Conservation (phyloP, 2,113 vertebrate species). For the Pimephales promelas region DNA sequence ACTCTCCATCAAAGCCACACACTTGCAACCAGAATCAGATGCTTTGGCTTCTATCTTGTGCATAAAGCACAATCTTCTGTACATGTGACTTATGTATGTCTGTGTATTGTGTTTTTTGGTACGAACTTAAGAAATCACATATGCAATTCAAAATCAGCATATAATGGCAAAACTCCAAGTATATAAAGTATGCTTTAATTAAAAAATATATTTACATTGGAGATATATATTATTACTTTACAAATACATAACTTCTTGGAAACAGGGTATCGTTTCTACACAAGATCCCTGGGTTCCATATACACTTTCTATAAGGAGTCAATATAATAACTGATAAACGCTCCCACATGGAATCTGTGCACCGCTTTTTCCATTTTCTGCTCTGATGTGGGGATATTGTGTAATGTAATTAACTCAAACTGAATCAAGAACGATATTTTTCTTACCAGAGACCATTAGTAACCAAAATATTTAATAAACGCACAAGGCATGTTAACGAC, state of each 20-base stretch:
- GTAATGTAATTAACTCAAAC: too few species aligned
- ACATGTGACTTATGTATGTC: not conserved
- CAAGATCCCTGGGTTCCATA: not conserved
- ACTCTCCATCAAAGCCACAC: not conserved
- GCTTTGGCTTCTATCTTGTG: not conserved
- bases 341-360: too few species aligned
- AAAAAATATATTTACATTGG: constrained; percentile 7
- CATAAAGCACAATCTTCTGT: not conserved
- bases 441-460: not conserved
- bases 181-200: constrained; percentile 1
- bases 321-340: not conserved
- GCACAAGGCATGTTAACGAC: not conserved
- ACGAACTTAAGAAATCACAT: too few species aligned
- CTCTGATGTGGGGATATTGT: not conserved
- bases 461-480: not conserved
- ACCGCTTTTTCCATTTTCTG: not conserved
- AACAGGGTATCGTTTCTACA: not conserved
- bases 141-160: not conserved
- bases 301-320: not conserved
- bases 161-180: not conserved
- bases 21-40: not conserved
- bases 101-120: not conserved
- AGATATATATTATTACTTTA: not conserved
- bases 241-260: not conserved
- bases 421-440: too few species aligned